Evolutionary conservation across 2,113 vertebrate genomes (phyloP), one percentile per base, ranked within the genome.

Genomic region (Steatornis caripensis): DNA sequence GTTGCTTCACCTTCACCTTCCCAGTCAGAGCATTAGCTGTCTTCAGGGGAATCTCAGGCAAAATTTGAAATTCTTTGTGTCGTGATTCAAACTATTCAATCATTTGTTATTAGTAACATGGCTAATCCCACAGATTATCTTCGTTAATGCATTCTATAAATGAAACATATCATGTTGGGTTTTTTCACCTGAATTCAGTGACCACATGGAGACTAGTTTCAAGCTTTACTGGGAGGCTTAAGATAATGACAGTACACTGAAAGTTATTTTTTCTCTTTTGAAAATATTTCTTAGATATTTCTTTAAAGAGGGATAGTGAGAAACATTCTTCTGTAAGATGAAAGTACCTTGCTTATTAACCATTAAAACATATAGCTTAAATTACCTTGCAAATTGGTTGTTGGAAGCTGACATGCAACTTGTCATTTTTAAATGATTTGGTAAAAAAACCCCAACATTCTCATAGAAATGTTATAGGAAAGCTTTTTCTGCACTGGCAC

Each of bases 381-480:
- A 72, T 74, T 76, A 54, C 32, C 32, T 68, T 66, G 18, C 71
- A 84, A 71, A 88, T 94, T 96, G 29, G 34, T 80, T 84, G 15
- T 70, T 87, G 65, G 71, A 89, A 96, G 65, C 55, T 87, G 32
- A 87, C 39, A 69, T 34, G 8, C 20, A 89, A 60, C 30, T 41
- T 88, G 43, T 64, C 78, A 82, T 27, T 61, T 89, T 89, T 46
- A 64, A 78, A 62, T 84, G 27, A 74, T 64, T 24, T 75, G 16
- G 71, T 96, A 77, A 96, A 94, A 75, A 88, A 32, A 72, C 79
- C n/a, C n/a, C n/a, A n/a, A n/a, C 11, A 76, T 80, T 94, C 53
- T 62, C 26, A 86, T 21, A 18, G 34, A 78, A 90, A 58, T 69
- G 62, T 20, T 54, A 37, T 46, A 70, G 66, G n/a, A 84, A 71